A percentile compares a stretch with the other conserved stretches of the same genome.
Conservation (phyloP, 2,797 vertebrate genomes). For the Octomys mimax region DNA sequence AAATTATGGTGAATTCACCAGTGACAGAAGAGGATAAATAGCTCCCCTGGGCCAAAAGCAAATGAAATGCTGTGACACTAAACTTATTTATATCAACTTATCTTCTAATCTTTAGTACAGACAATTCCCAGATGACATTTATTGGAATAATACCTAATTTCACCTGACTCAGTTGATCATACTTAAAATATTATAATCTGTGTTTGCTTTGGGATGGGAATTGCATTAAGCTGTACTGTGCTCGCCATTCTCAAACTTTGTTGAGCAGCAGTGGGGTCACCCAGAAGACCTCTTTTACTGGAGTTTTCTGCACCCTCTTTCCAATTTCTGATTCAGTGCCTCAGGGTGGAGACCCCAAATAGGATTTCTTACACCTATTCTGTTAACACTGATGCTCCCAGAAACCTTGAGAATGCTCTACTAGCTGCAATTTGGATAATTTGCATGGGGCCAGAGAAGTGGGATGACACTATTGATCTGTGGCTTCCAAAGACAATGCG, state of each 20-base stretch:
- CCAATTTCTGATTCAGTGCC: background rate
- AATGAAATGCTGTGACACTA: background rate
- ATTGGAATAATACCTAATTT: background rate
- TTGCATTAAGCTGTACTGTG: background rate
- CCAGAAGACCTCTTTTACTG: background rate
- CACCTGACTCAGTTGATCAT: background rate
- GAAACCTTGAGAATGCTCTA: background rate
- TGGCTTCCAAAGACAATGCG: background rate
- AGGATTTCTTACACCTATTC: background rate
- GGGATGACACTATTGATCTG: background rate
- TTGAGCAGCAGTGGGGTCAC: background rate
- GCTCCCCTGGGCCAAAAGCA: background rate
- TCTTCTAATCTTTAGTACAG: background rate
- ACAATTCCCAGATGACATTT: background rate
- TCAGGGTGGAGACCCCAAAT: too few species aligned
- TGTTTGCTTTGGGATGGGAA: background rate
- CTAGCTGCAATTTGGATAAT: background rate
- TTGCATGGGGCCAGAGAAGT: background rate
- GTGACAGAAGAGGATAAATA: background rate
- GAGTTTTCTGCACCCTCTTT: background rate
- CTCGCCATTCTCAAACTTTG: background rate
- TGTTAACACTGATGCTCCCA: background rate
- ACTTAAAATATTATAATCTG: background rate
- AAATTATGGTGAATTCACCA: conserved; percentile 32
- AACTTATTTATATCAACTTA: background rate